Base-by-base conservation (phyloP, 2,113 vertebrate species). In the Halcyon senegalensis region DNA sequence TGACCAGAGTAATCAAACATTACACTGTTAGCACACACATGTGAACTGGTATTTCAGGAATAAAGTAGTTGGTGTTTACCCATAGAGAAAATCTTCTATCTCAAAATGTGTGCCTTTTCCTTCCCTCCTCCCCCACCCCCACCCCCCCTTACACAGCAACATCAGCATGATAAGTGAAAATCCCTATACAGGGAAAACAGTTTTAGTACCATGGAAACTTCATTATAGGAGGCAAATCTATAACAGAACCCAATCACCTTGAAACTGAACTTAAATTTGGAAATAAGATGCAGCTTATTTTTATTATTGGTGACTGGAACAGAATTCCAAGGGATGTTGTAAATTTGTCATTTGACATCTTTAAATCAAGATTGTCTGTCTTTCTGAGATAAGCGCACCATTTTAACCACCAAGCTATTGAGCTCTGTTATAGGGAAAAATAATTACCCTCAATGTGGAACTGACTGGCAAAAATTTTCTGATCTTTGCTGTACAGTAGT, bases 21-120 rank as follows among this genome's bases (percentile, higher is more conserved):
- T 23, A 20, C 4, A 2, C 15, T 44, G 18, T 64, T 53, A 77
- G 46, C 28, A 35, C 44, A 51, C 0, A 1, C 33, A 68, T 0
- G 0, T 25, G 25, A 55, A 70, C 27, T 33, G 18, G 16, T 68
- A 28, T 70, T 84, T 79, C 75, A 84, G 43, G 20, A 84, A 84
- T 75, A 58, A 62, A 84, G 33, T 8, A 66, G 6, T 16, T 87
- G n/a, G 15, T 50, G 56, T 33, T 33, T 79, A 69, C 20, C 23
- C 39, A 63, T 0, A 23, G 20, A 73, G 16, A 72, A 89, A 77
- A 56, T 13, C 11, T 46, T 13, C 16, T 13, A 23, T 70, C 31
- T 91, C 85, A 87, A 74, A 95, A 77, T 6, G 11, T 28, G 3
- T 46, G 24, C 8, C 15, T 74, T 87, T 81, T 37, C 21, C 60